phyloP scores from a whole-genome alignment of 2,797 vertebrate genomes.

The Lithobates pipiens region DNA sequence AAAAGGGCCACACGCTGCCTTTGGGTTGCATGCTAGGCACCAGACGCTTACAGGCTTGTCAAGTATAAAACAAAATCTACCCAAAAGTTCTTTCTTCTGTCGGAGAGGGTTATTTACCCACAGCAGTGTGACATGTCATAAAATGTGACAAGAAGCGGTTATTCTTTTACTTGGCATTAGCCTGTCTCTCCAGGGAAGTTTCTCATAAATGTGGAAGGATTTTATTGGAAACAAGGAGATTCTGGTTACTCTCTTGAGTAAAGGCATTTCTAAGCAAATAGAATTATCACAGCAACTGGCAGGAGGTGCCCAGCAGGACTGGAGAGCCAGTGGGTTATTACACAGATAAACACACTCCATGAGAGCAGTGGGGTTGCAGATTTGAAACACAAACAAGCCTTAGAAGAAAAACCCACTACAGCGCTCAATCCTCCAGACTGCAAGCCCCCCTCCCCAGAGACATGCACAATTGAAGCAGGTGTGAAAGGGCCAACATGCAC shows the following conservation, averaged over 20 bases:
- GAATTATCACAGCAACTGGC: constrained; percentile 39
- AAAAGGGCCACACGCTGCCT: not conserved
- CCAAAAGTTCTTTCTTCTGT: not conserved
- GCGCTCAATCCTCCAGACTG: constrained; percentile 25
- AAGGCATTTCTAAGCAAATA: constrained; percentile 10
- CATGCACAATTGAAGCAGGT: constrained; percentile 71
- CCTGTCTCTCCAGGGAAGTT: constrained; percentile 14
- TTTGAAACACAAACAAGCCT: constrained; percentile 59
- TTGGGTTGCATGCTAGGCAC: not conserved
- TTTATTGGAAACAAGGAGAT: constrained; percentile 52
- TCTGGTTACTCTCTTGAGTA: not conserved
- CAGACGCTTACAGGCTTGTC: not conserved
- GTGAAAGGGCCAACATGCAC: constrained; percentile 73
- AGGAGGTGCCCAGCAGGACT: constrained; percentile 1
- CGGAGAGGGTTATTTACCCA: not conserved
- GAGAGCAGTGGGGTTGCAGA: constrained; percentile 43
- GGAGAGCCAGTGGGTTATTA: constrained; percentile 11
- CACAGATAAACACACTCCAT: constrained; percentile 31
- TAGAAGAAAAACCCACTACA: constrained; percentile 23
- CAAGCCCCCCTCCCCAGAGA: constrained; percentile 55
- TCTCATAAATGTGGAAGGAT: not conserved
- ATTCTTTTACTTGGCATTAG: not conserved
- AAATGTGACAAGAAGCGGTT: constrained; percentile 1
- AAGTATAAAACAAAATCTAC: not conserved
- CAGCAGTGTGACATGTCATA: not conserved